Conservation (phyloP, 2,113 vertebrate species). For the Formicarius rufipectus region DNA sequence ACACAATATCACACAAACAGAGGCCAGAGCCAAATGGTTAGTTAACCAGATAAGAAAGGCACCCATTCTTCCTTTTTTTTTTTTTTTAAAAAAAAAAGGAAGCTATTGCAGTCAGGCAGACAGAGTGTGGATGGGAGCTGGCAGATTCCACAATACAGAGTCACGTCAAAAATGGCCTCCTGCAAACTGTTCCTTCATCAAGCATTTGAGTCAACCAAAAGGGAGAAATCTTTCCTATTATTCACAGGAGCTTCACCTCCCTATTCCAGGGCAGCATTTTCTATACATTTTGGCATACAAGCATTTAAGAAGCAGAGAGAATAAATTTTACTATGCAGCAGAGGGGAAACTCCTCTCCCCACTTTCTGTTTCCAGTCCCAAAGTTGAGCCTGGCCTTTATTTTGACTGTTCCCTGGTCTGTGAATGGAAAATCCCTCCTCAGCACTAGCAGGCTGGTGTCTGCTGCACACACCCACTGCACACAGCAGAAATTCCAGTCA, state of each 20-base stretch:
- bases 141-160: slow-evolving; percentile 60
- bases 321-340: background rate
- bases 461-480: slow-evolving; percentile 72
- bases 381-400: slow-evolving; percentile 63
- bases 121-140: slow-evolving; percentile 50
- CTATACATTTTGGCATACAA: background rate
- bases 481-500: slow-evolving; percentile 71
- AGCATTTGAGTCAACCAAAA: background rate
- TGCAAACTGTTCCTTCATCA: slow-evolving; percentile 52
- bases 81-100: too few relatives aligned
- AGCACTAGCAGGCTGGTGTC: slow-evolving; percentile 61
- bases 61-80: slow-evolving; percentile 45
- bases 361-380: slow-evolving; percentile 21
- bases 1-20: background rate
- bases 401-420: slow-evolving; percentile 62
- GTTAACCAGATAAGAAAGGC: slow-evolving; percentile 54
- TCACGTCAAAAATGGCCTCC: slow-evolving; percentile 66
- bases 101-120: slow-evolving; percentile 46
- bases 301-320: background rate
- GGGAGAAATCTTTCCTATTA: background rate
- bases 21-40: slow-evolving; percentile 12
- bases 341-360: slow-evolving; percentile 33
- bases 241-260: background rate
- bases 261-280: background rate
- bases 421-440: slow-evolving; percentile 71